Percentiles rank a stretch among this genome's conserved stretches.
Evolutionary conservation across 2,797 vertebrate species (phyloP).

Genomic region (Scomberomorus guttatus): DNA sequence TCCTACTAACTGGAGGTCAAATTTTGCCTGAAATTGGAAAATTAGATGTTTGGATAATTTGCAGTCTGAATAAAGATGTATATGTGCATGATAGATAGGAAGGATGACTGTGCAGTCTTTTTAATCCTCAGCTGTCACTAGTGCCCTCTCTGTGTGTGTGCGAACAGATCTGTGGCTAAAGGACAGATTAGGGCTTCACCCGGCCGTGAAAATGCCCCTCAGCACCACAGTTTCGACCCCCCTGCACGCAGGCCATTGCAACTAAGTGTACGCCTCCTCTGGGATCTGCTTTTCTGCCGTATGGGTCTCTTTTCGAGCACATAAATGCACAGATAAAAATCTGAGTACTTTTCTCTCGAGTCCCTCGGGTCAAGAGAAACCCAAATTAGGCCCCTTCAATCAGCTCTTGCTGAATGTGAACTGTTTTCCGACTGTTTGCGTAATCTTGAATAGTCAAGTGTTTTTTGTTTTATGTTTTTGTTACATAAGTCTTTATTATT

Average conservation of each 20-base stretch:
- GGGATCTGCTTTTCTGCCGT: conserved; percentile 53
- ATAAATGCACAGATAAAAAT: conserved; percentile 67
- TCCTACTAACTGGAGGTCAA: not conserved
- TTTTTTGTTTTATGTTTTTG: conserved; percentile 26
- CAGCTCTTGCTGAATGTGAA: conserved; percentile 30
- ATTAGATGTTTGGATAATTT: not conserved
- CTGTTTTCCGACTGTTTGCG: conserved; percentile 47
- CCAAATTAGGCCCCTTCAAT: conserved; percentile 45
- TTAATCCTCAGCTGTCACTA: conserved; percentile 54
- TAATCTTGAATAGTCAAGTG: conserved; percentile 3
- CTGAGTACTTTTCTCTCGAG: conserved; percentile 39
- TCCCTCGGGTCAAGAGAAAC: conserved; percentile 54
- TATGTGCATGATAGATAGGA: conserved; percentile 38
- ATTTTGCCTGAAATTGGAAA: conserved; percentile 1
- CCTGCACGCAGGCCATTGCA: not conserved
- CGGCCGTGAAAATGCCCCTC: conserved; percentile 69
- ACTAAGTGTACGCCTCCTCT: conserved; percentile 50
- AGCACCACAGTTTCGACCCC: conserved; percentile 33
- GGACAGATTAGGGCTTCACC: conserved; percentile 77
- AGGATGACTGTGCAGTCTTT: conserved; percentile 48
- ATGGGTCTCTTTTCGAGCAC: conserved; percentile 44
- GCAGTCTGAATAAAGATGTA: conserved; percentile 12
- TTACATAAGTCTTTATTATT: not conserved
- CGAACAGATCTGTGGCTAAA: conserved; percentile 61
- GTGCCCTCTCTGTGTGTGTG: conserved; percentile 44